phyloP scores from a whole-genome alignment of 2,888 invertebrate species.

The Brachylomia viminalis region DNA sequence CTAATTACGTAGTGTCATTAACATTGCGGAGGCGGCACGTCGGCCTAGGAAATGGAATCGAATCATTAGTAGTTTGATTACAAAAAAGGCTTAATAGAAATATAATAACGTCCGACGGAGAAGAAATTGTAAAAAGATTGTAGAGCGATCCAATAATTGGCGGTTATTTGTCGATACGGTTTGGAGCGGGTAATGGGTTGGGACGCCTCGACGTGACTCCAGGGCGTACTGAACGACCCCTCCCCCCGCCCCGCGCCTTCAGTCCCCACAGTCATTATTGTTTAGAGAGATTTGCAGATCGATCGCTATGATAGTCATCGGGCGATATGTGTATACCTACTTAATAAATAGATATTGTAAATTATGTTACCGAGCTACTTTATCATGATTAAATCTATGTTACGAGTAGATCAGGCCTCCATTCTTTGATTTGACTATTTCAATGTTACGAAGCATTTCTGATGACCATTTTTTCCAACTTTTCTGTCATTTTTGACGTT shows the following conservation, averaged over 20 bases:
- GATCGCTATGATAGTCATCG: constrained; percentile 62
- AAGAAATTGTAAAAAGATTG: constrained; percentile 91
- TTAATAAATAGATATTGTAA: constrained; percentile 45
- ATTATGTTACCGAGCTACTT: constrained; percentile 51
- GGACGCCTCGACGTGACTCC: constrained; percentile 88
- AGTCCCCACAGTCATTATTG: constrained; percentile 74
- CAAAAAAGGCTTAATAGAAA: constrained; percentile 91
- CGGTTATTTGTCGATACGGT: constrained; percentile 91
- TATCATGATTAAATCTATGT: constrained; percentile 59
- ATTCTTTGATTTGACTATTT: constrained; percentile 40
- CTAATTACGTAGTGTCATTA: constrained; percentile 90
- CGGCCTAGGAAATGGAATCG: constrained; percentile 91
- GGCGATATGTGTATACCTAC: constrained; percentile 43
- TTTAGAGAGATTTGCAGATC: constrained; percentile 83
- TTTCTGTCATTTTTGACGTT: constrained; percentile 47
- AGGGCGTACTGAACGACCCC: constrained; percentile 68
- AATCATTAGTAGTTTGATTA: constrained; percentile 91
- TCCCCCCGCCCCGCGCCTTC: constrained; percentile 49
- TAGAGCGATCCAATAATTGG: constrained; percentile 90
- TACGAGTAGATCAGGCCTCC: constrained; percentile 35
- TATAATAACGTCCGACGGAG: constrained; percentile 89
- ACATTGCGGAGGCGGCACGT: constrained; percentile 89
- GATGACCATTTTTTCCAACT: constrained; percentile 39
- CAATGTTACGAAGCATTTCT: constrained; percentile 15
- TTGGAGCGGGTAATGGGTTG: constrained; percentile 89